Conservation (phyloP, 2,797 vertebrate species). For the Neoniphon sammara region DNA sequence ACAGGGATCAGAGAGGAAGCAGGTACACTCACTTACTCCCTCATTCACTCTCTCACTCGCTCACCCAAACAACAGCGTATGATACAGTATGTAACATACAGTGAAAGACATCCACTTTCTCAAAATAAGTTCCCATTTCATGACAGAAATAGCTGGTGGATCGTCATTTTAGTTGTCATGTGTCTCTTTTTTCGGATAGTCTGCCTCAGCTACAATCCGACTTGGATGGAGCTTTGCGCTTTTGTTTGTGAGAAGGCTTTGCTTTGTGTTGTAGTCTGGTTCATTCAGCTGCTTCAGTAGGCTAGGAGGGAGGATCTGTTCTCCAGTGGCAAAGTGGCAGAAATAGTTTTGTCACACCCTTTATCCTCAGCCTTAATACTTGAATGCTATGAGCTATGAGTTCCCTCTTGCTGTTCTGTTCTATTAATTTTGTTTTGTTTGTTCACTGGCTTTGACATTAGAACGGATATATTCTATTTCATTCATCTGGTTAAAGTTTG, state of each 20-base stretch:
- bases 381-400: background rate
- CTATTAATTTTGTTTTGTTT: background rate
- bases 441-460: background rate
- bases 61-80: background rate
- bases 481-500: background rate
- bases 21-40: constrained; percentile 79
- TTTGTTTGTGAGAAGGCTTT: constrained; percentile 15
- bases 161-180: background rate
- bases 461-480: background rate
- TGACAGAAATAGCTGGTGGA: background rate
- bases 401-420: background rate
- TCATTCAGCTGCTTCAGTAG: constrained; percentile 23
- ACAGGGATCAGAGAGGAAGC: constrained; percentile 84
- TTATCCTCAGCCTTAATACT: constrained; percentile 5
- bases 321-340: background rate
- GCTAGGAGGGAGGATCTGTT: constrained; percentile 6
- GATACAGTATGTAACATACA: background rate
- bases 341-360: constrained; percentile 11
- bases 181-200: background rate
- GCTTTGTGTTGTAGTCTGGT: background rate
- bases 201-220: constrained; percentile 2
- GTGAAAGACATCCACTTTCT: background rate
- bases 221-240: constrained; percentile 16
- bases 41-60: background rate
- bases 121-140: background rate